phyloP scores from a whole-genome alignment of 2,113 vertebrate genomes.

The Ondatra zibethicus region DNA sequence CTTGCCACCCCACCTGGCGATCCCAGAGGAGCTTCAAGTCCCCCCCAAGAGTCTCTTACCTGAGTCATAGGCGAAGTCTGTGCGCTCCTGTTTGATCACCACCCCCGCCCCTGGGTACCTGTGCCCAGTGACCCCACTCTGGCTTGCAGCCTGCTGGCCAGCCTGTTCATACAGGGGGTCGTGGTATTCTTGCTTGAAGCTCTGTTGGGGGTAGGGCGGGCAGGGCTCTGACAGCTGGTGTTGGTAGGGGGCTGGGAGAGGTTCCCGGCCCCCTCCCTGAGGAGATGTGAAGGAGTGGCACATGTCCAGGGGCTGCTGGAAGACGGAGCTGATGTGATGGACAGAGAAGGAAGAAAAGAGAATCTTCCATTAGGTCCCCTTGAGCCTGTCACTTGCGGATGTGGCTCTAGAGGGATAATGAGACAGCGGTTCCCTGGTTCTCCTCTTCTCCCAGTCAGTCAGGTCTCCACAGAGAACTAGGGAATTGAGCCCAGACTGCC shows the following conservation, averaged over 20 bases:
- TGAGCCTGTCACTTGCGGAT: background rate
- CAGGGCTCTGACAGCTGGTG: conserved; percentile 92
- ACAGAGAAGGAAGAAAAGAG: conserved; percentile 28
- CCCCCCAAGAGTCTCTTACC: conserved; percentile 86
- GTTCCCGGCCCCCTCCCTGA: conserved; percentile 90
- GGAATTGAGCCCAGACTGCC: background rate
- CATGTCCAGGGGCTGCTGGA: conserved; percentile 90
- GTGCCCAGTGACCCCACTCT: conserved; percentile 80
- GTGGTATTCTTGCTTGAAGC: conserved; percentile 95
- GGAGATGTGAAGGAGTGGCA: conserved; percentile 90
- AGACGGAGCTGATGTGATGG: conserved; percentile 86
- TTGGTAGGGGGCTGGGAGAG: conserved; percentile 87
- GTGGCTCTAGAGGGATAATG: background rate
- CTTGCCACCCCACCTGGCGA: background rate
- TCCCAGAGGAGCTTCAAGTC: background rate
- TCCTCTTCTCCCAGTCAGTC: background rate
- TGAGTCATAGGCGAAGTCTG: conserved; percentile 93
- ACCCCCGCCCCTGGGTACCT: conserved; percentile 90
- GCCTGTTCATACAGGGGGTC: conserved; percentile 92
- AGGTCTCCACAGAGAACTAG: background rate
- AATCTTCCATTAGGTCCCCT: background rate
- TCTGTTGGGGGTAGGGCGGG: conserved; percentile 92
- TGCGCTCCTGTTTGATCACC: conserved; percentile 96
- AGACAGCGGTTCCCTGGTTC: background rate
- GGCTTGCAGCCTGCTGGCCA: conserved; percentile 77